phyloP scores from a whole-genome alignment of 1,140 invertebrate genomes.

The Chionoecetes opilio region DNA sequence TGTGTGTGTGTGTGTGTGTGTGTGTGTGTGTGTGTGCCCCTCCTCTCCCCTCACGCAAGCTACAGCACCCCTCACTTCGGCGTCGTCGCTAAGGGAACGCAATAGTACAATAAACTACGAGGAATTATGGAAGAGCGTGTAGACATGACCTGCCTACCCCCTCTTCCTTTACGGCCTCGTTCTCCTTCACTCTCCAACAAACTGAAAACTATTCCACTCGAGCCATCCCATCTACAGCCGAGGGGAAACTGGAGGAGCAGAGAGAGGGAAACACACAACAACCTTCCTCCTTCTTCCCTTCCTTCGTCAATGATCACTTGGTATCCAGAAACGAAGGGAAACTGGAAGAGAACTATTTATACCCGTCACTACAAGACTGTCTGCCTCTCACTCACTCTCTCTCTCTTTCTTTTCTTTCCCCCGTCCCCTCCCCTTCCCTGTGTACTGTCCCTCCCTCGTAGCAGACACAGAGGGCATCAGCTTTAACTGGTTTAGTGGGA shows the following conservation, averaged over 20 bases:
- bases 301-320: neutral
- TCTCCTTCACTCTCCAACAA: neutral
- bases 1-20: conserved; percentile 27
- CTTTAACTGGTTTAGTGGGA: conserved; percentile 29
- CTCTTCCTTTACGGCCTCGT: neutral
- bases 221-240: neutral
- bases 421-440: neutral
- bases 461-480: neutral
- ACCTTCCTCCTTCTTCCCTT: neutral
- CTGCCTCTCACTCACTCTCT: neutral
- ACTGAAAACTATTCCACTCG: neutral
- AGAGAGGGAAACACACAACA: neutral
- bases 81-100: neutral
- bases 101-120: neutral
- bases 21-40: neutral
- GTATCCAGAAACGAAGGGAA: neutral
- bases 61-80: neutral
- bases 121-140: neutral
- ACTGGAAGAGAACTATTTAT: neutral
- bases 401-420: neutral
- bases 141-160: neutral
- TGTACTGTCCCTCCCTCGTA: neutral
- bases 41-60: neutral
- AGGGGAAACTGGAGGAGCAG: neutral
- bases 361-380: neutral